Conservation (phyloP, 1,140 invertebrate genomes). For the Lucilia sericata region DNA sequence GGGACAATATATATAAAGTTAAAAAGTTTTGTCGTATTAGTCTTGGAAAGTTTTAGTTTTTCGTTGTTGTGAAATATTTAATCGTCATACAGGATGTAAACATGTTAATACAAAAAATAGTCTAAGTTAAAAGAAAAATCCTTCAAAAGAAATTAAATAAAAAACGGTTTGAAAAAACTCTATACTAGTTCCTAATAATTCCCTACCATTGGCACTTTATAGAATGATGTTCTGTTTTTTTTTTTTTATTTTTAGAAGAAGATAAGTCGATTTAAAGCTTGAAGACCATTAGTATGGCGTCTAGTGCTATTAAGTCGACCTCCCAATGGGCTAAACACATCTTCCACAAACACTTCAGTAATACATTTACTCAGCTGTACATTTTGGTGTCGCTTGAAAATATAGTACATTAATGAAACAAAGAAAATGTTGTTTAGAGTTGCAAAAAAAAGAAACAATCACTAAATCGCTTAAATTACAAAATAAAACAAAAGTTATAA, state of each 20-base stretch:
- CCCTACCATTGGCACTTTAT: slow-evolving; percentile 23
- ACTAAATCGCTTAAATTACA: not conserved
- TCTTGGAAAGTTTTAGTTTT: not conserved
- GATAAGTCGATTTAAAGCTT: slow-evolving; percentile 35
- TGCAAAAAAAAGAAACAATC: not conserved
- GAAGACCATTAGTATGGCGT: slow-evolving; percentile 29
- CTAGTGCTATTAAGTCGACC: slow-evolving; percentile 23
- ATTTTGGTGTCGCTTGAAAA: not conserved
- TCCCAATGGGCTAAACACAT: slow-evolving; percentile 29
- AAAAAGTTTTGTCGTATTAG: slow-evolving; percentile 10
- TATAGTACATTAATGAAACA: not conserved
- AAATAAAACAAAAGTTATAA: not conserved
- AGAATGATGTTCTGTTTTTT: not conserved
- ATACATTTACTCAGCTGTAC: not conserved
- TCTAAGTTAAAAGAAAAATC: not conserved
- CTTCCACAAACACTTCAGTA: not conserved
- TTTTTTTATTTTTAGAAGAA: not conserved
- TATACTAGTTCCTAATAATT: slow-evolving; percentile 30
- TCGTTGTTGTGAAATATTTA: slow-evolving; percentile 34
- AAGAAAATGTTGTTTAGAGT: not conserved
- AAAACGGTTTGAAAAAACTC: not conserved
- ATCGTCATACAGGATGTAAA: slow-evolving; percentile 43
- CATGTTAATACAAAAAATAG: slow-evolving; percentile 19
- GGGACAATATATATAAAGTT: slow-evolving; percentile 38
- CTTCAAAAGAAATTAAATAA: not conserved